A percentile compares a stretch with the other conserved stretches of the same genome.
phyloP scores from a whole-genome alignment of 1,140 invertebrate genomes.

The Heliconius himera region DNA sequence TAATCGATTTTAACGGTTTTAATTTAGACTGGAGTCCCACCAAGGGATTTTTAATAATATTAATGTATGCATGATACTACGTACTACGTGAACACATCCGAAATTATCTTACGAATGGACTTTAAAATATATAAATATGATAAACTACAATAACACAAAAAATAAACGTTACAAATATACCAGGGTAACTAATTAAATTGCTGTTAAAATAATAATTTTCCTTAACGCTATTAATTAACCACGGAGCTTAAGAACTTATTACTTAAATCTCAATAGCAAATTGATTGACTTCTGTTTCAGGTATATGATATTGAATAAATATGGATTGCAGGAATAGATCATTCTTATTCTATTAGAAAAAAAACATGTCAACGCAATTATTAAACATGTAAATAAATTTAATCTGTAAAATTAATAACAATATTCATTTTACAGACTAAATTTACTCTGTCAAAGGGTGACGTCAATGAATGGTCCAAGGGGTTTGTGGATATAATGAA shows the following conservation, averaged over 20 bases:
- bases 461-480: too few species aligned
- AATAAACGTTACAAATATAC: slow-evolving; percentile 6
- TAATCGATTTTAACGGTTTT: slow-evolving; percentile 1
- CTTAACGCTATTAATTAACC: neutral
- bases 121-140: neutral
- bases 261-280: neutral
- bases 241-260: neutral
- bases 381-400: too few species aligned
- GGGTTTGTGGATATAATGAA: too few species aligned
- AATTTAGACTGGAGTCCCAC: neutral
- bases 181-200: slow-evolving; percentile 17
- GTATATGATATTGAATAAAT: neutral
- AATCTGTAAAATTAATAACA: neutral
- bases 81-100: neutral
- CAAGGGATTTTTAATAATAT: neutral
- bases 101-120: neutral
- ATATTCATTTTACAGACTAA: neutral
- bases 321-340: neutral
- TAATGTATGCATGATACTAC: neutral
- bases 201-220: neutral
- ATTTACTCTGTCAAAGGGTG: too few species aligned
- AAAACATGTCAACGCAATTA: neutral
- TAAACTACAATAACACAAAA: slow-evolving; percentile 4
- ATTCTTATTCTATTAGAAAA: neutral
- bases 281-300: neutral